Percentiles rank a stretch among this genome's conserved stretches.
These are phyloP conservation scores for Drymodes brunneopygia DNA, from an alignment of 2,113 vertebrate species.

Conservation along the genomic window DNA sequence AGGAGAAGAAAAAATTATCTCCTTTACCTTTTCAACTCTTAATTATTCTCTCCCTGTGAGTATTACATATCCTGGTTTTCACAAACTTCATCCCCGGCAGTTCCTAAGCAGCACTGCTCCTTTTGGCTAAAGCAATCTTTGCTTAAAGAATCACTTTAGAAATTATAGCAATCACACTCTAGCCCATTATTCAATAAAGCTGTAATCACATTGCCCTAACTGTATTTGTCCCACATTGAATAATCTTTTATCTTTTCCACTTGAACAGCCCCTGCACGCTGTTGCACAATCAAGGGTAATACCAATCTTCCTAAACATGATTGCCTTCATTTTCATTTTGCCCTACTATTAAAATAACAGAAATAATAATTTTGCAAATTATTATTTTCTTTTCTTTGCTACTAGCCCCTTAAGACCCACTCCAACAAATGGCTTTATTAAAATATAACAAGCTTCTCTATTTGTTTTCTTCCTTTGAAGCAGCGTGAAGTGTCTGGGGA, in stretches of 20 bases:
- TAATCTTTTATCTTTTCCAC: not conserved
- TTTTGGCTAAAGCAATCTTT: not conserved
- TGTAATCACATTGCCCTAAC: conserved; percentile 2
- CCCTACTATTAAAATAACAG: not conserved
- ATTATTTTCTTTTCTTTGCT: not conserved
- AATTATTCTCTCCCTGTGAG: not conserved
- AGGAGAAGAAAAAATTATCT: not conserved
- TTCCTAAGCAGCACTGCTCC: not conserved
- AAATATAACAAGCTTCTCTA: not conserved
- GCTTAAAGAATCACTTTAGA: conserved; percentile 9
- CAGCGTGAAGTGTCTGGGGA: not conserved
- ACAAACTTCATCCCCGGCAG: not conserved
- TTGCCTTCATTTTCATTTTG: not conserved
- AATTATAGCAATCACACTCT: conserved; percentile 16
- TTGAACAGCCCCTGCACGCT: not conserved
- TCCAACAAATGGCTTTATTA: not conserved
- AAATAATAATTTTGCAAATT: not conserved
- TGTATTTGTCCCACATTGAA: not conserved
- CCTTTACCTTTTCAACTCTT: not conserved
- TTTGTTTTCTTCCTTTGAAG: not conserved
- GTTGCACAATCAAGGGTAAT: not conserved
- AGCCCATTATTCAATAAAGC: conserved; percentile 8
- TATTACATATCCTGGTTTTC: not conserved
- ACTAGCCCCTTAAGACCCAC: not conserved
- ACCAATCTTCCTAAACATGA: not conserved